phyloP scores from a whole-genome alignment of 2,888 invertebrate genomes.

The Macroteleia sp. region DNA sequence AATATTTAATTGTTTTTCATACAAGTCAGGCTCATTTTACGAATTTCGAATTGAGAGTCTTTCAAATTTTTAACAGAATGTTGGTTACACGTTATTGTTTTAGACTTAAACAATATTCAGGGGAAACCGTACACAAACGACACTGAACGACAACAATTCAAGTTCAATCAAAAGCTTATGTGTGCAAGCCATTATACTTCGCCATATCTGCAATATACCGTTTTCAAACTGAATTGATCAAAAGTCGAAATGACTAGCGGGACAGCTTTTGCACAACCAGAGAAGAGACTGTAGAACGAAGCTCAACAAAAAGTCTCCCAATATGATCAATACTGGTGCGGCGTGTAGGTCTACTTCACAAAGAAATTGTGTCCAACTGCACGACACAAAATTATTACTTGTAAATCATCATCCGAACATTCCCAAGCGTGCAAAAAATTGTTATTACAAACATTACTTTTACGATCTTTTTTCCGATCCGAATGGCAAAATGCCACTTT shows the following conservation, averaged over 20 bases:
- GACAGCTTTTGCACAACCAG: constrained; percentile 12
- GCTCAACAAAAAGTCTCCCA: constrained; percentile 31
- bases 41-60: too few relatives aligned
- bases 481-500: too few relatives aligned
- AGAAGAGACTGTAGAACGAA: too few relatives aligned
- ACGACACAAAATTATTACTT: constrained; percentile 40
- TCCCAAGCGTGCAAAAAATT: constrained; percentile 12
- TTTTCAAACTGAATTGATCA: constrained; percentile 41
- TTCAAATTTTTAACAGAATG: too few relatives aligned
- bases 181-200: constrained; percentile 39
- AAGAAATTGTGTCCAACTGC: constrained; percentile 48
- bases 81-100: too few relatives aligned
- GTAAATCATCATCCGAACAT: constrained; percentile 24
- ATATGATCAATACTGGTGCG: constrained; percentile 55
- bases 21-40: too few relatives aligned
- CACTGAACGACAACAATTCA: too few relatives aligned
- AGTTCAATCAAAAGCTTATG: constrained; percentile 36
- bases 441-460: constrained; percentile 43
- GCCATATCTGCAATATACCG: constrained; percentile 10
- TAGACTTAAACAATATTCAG: too few relatives aligned
- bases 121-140: too few relatives aligned
- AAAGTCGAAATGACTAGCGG: constrained; percentile 44
- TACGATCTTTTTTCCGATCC: neutral
- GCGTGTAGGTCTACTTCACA: constrained; percentile 29
- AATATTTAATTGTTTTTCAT: too few relatives aligned